These are phyloP conservation scores for Irena cyanogastra DNA, from an alignment of 2,113 vertebrate species.

Conservation along the genomic window DNA sequence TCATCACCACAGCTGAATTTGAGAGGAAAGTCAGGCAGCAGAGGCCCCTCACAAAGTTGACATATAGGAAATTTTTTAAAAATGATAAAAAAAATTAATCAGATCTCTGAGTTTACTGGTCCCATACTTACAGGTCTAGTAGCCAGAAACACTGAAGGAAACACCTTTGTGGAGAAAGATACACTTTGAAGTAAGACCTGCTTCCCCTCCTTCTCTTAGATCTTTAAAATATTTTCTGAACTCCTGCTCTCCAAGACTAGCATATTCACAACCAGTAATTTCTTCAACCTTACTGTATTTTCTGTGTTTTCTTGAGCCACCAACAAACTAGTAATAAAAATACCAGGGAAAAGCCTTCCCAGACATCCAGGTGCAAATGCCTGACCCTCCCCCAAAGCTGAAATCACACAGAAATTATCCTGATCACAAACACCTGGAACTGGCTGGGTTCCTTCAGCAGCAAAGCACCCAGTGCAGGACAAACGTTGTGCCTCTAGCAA, in stretches of 20 bases:
- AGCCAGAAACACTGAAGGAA: background rate
- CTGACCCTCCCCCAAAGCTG: background rate
- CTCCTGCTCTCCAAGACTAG: background rate
- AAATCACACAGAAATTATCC: background rate
- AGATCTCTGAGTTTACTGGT: background rate
- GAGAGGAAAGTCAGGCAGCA: background rate
- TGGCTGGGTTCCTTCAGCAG: background rate
- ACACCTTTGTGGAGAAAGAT: background rate
- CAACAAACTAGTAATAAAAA: background rate
- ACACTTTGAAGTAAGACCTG: background rate
- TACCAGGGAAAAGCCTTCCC: background rate
- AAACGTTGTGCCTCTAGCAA: background rate
- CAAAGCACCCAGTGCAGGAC: background rate
- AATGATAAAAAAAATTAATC: background rate
- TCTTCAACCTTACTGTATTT: background rate
- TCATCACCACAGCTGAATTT: background rate
- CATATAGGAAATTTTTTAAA: rapidly evolving
- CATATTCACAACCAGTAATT: background rate
- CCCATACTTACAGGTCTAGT: background rate
- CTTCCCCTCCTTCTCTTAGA: background rate
- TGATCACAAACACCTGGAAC: background rate
- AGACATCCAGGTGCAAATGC: background rate
- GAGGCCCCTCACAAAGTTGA: background rate
- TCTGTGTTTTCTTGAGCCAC: background rate
- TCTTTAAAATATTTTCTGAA: background rate